These are phyloP conservation scores for Graptemys geographica DNA, from an alignment of 2,797 vertebrate species.

Conservation along the genomic window DNA sequence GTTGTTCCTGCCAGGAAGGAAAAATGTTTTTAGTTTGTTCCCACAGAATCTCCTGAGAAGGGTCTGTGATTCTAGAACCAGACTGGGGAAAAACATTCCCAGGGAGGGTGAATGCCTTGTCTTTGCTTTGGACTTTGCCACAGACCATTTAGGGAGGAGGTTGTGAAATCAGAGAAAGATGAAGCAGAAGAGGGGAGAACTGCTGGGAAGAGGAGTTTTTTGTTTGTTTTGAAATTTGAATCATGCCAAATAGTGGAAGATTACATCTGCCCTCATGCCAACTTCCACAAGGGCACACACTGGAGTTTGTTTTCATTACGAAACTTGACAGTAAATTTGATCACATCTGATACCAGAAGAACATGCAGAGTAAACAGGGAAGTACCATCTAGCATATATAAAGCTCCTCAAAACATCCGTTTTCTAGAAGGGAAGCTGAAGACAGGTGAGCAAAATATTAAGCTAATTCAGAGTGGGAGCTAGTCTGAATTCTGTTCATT, in stretches of 20 bases:
- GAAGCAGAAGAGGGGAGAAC: neutral
- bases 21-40: neutral
- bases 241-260: neutral
- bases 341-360: neutral
- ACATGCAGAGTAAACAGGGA: neutral
- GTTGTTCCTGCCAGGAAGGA: no score
- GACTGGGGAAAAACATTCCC: neutral
- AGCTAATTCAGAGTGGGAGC: neutral
- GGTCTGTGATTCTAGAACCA: no score
- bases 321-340: neutral
- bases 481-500: neutral
- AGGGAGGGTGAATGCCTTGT: neutral
- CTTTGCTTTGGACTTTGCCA: neutral
- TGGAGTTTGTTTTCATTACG: neutral
- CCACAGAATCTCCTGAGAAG: neutral
- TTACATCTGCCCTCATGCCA: neutral
- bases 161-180: neutral
- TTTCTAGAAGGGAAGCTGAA: neutral
- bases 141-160: fast-evolving
- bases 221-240: neutral
- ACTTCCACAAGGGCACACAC: neutral
- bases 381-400: neutral
- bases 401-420: neutral
- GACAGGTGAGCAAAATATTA: neutral
- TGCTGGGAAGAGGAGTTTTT: neutral